These are phyloP conservation scores for Nibea albiflora DNA, from an alignment of 2,113 vertebrate species.

Conservation along the genomic window DNA sequence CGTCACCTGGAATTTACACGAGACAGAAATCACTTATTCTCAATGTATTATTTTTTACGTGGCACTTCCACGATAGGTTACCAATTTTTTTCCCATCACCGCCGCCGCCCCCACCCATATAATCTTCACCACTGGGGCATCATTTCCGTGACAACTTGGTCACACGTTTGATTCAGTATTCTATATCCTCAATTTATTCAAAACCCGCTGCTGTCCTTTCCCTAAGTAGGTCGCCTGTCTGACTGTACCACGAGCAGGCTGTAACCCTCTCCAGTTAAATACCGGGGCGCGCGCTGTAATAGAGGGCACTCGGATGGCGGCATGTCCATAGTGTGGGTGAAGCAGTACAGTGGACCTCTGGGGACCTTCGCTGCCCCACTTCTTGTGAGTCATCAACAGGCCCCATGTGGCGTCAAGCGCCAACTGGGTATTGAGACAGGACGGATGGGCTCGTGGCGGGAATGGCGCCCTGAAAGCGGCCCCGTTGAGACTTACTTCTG, in stretches of 20 bases:
- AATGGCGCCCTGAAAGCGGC: slow-evolving; percentile 16
- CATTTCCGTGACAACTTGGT: slow-evolving; percentile 61
- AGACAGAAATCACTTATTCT: slow-evolving; percentile 74
- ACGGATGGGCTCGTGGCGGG: slow-evolving; percentile 18
- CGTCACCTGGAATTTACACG: slow-evolving; percentile 73
- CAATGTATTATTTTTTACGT: slow-evolving; percentile 67
- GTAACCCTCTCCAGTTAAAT: slow-evolving; percentile 44
- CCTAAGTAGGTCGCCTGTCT: slow-evolving; percentile 70
- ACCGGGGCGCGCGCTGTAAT: slow-evolving; percentile 34
- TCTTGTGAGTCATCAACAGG: slow-evolving; percentile 62
- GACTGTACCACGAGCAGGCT: slow-evolving; percentile 30
- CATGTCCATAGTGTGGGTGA: slow-evolving; percentile 34
- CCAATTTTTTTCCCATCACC: slow-evolving; percentile 15
- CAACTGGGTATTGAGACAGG: slow-evolving; percentile 59
- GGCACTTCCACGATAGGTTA: slow-evolving; percentile 61
- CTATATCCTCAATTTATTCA: slow-evolving; percentile 58
- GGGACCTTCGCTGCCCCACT: slow-evolving; percentile 63
- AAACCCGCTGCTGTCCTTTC: slow-evolving; percentile 48
- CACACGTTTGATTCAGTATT: slow-evolving; percentile 69
- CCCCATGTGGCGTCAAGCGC: slow-evolving; percentile 58
- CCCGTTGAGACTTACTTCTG: slow-evolving; percentile 35
- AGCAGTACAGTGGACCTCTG: slow-evolving; percentile 22
- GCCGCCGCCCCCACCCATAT: neutral
- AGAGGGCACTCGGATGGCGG: slow-evolving; percentile 29
- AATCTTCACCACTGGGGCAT: slow-evolving; percentile 60